A percentile compares a stretch with the other conserved stretches of the same genome.
Conservation (phyloP, 2,888 invertebrate species). For the Eumacrocentrus americanus region DNA sequence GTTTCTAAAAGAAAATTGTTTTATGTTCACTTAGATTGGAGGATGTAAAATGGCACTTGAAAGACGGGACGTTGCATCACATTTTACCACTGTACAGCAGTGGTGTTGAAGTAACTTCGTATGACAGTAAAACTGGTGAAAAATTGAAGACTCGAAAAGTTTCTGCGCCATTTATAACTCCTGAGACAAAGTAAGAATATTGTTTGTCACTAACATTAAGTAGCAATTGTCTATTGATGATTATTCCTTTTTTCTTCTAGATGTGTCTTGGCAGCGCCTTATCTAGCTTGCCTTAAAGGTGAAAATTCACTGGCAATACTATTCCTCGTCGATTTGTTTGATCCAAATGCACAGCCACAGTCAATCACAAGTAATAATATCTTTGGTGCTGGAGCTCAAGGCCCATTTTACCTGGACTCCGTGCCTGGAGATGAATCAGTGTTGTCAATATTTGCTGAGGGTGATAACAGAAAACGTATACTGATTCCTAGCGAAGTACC, state of each 20-base stretch:
- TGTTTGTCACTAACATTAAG: background rate
- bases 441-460: slow-evolving; percentile 51
- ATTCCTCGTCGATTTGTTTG: slow-evolving; percentile 68
- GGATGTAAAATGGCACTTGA: slow-evolving; percentile 58
- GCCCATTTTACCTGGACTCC: slow-evolving; percentile 51
- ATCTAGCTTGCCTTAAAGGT: slow-evolving; percentile 71
- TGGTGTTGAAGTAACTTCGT: slow-evolving; percentile 56
- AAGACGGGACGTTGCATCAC: slow-evolving; percentile 57
- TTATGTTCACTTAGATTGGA: slow-evolving; percentile 47
- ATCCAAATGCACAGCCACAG: slow-evolving; percentile 47
- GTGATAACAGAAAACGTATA: slow-evolving; percentile 57
- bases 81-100: slow-evolving; percentile 56
- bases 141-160: slow-evolving; percentile 53
- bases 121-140: slow-evolving; percentile 58
- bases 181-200: slow-evolving; percentile 54
- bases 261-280: slow-evolving; percentile 70
- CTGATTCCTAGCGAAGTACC: slow-evolving; percentile 56
- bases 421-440: slow-evolving; percentile 52
- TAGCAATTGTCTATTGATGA: background rate
- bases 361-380: slow-evolving; percentile 55
- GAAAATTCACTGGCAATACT: slow-evolving; percentile 64
- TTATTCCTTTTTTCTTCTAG: slow-evolving; percentile 57
- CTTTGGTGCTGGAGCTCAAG: slow-evolving; percentile 54
- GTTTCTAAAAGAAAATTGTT: slow-evolving; percentile 15
- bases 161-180: slow-evolving; percentile 52